phyloP scores from a whole-genome alignment of 2,113 vertebrate species.

The Pituophis catenifer region DNA sequence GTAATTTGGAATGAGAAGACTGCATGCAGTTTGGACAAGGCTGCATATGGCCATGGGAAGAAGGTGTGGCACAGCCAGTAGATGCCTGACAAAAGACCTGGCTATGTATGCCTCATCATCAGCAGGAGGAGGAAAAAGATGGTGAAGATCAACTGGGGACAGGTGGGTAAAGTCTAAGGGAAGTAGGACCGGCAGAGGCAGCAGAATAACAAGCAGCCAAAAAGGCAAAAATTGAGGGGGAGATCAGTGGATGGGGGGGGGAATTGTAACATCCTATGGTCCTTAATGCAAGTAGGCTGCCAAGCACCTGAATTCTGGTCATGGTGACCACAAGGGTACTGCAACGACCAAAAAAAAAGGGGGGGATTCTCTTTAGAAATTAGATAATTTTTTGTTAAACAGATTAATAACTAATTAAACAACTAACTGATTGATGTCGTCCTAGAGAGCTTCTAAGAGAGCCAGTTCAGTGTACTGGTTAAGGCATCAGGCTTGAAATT shows the following conservation, averaged over 20 bases:
- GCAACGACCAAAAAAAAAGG: neutral
- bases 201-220: neutral
- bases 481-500: neutral
- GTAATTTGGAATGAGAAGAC: neutral
- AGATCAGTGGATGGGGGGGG: neutral
- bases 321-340: neutral
- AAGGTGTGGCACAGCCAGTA: neutral
- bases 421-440: neutral
- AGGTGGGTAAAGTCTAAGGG: neutral
- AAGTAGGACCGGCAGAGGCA: neutral
- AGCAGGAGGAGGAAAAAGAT: neutral
- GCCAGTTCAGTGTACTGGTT: neutral
- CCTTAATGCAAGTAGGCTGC: neutral
- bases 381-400: neutral
- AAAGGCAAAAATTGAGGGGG: neutral
- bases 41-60: neutral
- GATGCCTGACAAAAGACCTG: neutral
- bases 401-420: neutral
- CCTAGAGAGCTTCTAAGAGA: neutral
- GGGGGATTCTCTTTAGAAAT: neutral
- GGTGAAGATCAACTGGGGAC: neutral
- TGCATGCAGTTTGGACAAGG: neutral
- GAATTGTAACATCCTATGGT: too few species aligned
- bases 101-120: too few species aligned
- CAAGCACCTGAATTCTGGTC: neutral